Percentiles rank a stretch among this genome's conserved stretches.
Conservation (phyloP, 2,797 vertebrate genomes). For the Bovichtus variegatus region DNA sequence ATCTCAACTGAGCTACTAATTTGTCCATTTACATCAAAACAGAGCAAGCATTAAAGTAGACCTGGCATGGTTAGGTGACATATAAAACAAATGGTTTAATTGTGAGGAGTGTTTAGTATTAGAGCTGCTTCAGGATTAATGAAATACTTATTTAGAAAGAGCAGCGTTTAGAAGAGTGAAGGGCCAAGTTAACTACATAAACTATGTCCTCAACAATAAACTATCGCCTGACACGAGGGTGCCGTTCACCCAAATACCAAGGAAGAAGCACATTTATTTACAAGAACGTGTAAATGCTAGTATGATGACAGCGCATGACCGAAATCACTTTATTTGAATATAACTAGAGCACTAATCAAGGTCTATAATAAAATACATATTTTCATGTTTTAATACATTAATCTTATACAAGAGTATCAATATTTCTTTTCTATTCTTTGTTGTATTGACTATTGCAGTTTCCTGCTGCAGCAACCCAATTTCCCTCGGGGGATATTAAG, state of each 20-base stretch:
- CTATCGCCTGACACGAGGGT: background rate
- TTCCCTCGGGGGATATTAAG: slow-evolving; percentile 6
- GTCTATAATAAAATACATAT: background rate
- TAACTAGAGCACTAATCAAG: background rate
- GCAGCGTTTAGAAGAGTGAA: slow-evolving; percentile 23
- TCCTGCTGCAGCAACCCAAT: background rate
- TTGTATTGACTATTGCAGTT: background rate
- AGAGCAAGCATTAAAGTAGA: slow-evolving; percentile 50
- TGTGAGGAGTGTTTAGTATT: slow-evolving; percentile 24
- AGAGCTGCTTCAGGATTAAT: slow-evolving; percentile 54
- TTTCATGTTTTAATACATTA: background rate
- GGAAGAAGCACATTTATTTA: background rate
- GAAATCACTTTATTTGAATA: slow-evolving; percentile 2
- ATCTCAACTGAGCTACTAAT: slow-evolving; percentile 59
- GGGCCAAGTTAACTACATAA: slow-evolving; percentile 16
- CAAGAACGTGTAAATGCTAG: background rate
- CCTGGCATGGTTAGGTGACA: slow-evolving; percentile 54
- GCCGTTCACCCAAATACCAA: slow-evolving; percentile 2
- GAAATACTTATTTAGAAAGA: slow-evolving; percentile 52
- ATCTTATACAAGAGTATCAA: background rate
- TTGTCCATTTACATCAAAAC: slow-evolving; percentile 71
- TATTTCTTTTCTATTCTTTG: background rate
- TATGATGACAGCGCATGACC: background rate
- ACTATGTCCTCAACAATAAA: slow-evolving; percentile 8
- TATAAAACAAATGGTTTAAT: slow-evolving; percentile 66